Evolutionary conservation across 2,113 vertebrate species (phyloP), one percentile per base, ranked within the genome.

Genomic region (Myrmophylax atrothorax): DNA sequence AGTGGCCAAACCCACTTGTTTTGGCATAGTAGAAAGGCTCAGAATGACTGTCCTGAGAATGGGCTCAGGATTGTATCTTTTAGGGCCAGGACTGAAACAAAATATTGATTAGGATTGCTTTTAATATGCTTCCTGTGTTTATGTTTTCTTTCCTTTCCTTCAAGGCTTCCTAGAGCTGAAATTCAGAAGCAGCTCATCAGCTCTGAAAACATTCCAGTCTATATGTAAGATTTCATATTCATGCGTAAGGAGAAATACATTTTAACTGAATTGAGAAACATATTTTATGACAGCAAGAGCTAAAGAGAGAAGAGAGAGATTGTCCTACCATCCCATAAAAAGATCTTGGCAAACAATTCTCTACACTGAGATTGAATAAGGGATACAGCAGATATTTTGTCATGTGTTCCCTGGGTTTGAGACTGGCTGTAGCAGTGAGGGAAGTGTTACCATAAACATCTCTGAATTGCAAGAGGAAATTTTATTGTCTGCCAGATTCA

Each of bases 401-500:
- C 69, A 53, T 50, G 74, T 52, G 18, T 42, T 83, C 77, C 70
- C 72, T 20, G 35, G 22, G 69, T 15, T 90, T 93, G 49, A 84
- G 68, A 72, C 10, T 46, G 75, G 68, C 42, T 35, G 4, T 24
- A 69, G 85, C 63, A 68, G 49, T 5, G 29, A 12, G 46, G 55
- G 56, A 94, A 96, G 75, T 5, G 52, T 89, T 95, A 94, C 91
- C 86, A 90, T 88, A 96, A 96, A 97, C 89, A 94, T 64, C 84
- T 50, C 25, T 28, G 46, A 75, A 82, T 82, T 46, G 77, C 88
- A 82, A 38, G 40, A 90, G 85, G 84, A 74, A 76, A 94, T 95
- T 90, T 94, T 95, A 96, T 75, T 80, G 75, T 94, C 93, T 93
- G 93, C 79, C 96, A 93, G 68, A 94, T 95, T 95, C 96, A 93